Evolutionary conservation across 1,140 invertebrate genomes (phyloP), one percentile per base, ranked within the genome.

Genomic region (Zeugodacus cucurbitae): DNA sequence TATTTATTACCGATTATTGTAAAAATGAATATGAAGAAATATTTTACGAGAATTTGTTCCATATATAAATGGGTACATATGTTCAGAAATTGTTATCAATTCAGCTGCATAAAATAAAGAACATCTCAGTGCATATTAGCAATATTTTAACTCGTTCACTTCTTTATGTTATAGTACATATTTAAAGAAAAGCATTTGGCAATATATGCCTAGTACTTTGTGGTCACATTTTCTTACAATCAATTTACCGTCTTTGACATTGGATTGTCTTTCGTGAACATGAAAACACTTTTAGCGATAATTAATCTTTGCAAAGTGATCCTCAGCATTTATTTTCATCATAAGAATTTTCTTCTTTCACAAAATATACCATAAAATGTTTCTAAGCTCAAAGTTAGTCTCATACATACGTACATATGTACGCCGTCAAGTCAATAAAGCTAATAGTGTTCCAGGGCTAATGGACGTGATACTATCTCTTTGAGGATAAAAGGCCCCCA

Each of bases 241-340:
- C 91, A 92, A 92, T 92, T 90, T 92, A 90, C 89, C 89, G 88
- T 89, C 88, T 88, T 74, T 90, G 91, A 91, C 91, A 92, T 89
- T 90, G 91, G 91, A 92, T 92, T 92, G 91, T 92, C 91, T 90
- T 89, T 88, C 89, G 88, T 89, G 89, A 92, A 92, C 92, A 92
- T 90, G 92, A 86, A 92, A 92, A 92, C 62, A 92, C 91, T 92
- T 91, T 92, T 92, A 92, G 91, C 90, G 90, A 90, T 91, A 92
- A 92, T 92, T 92, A 92, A 92, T 92, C 91, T 92, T 92, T 92
- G 91, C 92, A 89, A 91, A 91, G 89, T 90, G 91, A 92, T 92
- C 92, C 90, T 87, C 82, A 54, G 8, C 44, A 86, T 44, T 86
- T 86, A 3, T 20, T 22, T 20, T 29, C 22, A 5, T 85, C 11